Conservation (phyloP, 1,140 invertebrate genomes). For the Drosophila paulistorum region DNA sequence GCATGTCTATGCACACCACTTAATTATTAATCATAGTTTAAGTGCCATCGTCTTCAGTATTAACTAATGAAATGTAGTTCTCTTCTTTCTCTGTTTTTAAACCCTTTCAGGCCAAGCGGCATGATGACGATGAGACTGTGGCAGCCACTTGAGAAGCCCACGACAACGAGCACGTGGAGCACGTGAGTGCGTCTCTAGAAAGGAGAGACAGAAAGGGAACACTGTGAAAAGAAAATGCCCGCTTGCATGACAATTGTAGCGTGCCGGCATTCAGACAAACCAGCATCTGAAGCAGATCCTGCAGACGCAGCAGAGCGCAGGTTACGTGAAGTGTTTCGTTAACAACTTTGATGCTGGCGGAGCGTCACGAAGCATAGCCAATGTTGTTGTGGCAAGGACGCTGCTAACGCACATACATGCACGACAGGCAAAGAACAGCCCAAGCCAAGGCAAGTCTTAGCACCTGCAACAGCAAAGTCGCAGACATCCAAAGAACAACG, state of each 20-base stretch:
- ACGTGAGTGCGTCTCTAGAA: conserved; percentile 60
- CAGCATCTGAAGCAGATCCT: conserved; percentile 34
- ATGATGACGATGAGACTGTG: conserved; percentile 19
- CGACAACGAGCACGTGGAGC: conserved; percentile 42
- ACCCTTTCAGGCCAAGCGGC: conserved; percentile 38
- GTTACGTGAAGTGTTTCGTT: conserved; percentile 72
- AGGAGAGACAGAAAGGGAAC: background rate
- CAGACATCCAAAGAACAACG: conserved; percentile 60
- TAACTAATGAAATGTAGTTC: conserved; percentile 41
- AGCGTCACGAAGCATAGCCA: conserved; percentile 23
- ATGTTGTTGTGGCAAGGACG: conserved; percentile 42
- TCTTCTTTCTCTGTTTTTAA: conserved; percentile 21
- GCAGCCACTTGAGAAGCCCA: conserved; percentile 40
- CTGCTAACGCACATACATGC: conserved; percentile 38
- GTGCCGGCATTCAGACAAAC: conserved; percentile 77
- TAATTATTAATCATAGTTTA: conserved; percentile 67
- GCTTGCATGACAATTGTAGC: conserved; percentile 81
- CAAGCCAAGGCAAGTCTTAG: conserved; percentile 57
- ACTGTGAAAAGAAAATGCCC: conserved; percentile 60
- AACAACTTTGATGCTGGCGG: conserved; percentile 49
- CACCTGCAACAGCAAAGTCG: conserved; percentile 59
- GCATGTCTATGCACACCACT: conserved; percentile 45
- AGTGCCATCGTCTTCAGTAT: conserved; percentile 39
- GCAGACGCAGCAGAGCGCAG: conserved; percentile 61
- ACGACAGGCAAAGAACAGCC: conserved; percentile 10